Base-by-base conservation (phyloP, 2,797 vertebrate genomes). In the Arnoldichthys spilopterus region DNA sequence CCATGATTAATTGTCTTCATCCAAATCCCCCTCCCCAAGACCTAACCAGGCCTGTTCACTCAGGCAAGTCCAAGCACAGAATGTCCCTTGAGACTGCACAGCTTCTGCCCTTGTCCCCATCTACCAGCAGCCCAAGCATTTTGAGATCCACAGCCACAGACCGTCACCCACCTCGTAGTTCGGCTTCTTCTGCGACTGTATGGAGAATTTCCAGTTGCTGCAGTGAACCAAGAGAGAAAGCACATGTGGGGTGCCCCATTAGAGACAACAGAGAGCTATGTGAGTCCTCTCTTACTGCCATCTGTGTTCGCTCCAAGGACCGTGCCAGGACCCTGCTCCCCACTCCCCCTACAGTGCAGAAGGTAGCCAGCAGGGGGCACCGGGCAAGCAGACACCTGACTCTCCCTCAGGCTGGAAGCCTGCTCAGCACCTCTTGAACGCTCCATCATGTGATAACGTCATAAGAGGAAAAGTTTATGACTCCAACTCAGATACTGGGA, bases 281-380 rank as follows among this genome's bases (percentile, higher is more conserved):
- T 37, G 13, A 32, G n/a, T 32, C 16, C 8, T 56, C 26, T 26
- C 40, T 45, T 2, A 28, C 34, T n/a, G 40, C 26, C 16, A 20
- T 26, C n/a, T 49, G 74, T 12, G 9, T 34, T 53, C 0, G 18
- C 2, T 2, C 63, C 51, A 51, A 28, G 45, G 63, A 76, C 8
- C 26, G 32, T 28, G 40, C n/a, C 32, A 3, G 54, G 24, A 22
- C 59, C 0, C 74, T 71, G 43, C 61, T 64, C 51, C 81, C 88
- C n/a, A 11, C 66, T 24, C 87, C 87, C 15, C 86, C 87, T 16
- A 30, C 70, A 67, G 70, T 40, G 20, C 80, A 82, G 67, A 88
- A 66, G 72, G 72, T 73, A 7, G 43, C 68, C 81, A 83, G 28
- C 73, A 82, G 82, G 58, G 78, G 84, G 30, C 84, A 62, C 79